A percentile compares a stretch with the other conserved stretches of the same genome.
Evolutionary conservation across 2,113 vertebrate species (phyloP).

Genomic region (Neopipo cinnamomea): DNA sequence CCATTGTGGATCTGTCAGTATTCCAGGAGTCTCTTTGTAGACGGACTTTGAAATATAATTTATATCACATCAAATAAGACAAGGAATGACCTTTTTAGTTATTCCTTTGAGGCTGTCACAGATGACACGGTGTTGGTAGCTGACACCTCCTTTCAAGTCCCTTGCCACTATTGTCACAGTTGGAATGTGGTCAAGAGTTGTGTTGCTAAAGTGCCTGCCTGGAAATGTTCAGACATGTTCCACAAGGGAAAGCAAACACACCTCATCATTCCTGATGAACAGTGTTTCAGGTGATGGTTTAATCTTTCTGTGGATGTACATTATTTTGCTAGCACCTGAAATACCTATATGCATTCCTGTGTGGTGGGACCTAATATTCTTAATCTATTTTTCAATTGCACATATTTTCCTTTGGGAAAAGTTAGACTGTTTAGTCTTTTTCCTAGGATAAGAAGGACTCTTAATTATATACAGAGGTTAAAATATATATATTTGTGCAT

Average conservation of each 20-base stretch:
- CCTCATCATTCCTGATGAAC: not conserved
- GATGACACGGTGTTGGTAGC: not conserved
- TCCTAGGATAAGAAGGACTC: not conserved
- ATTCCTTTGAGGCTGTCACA: constrained; percentile 20
- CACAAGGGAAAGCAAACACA: not conserved
- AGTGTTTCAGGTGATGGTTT: not conserved
- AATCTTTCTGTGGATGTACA: not conserved
- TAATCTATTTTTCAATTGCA: not conserved
- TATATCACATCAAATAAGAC: not conserved
- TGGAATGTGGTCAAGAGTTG: not conserved
- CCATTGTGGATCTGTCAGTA: not conserved
- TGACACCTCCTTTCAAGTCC: constrained; percentile 40
- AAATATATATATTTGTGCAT: not conserved
- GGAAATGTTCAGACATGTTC: not conserved
- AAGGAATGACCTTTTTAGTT: constrained; percentile 33
- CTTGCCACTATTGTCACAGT: not conserved
- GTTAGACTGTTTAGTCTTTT: not conserved
- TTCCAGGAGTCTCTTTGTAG: not conserved
- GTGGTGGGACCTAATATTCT: not conserved
- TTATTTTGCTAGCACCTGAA: not conserved
- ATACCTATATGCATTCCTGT: not conserved
- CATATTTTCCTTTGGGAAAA: not conserved
- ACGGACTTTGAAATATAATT: constrained; percentile 31
- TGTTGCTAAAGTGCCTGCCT: not conserved
- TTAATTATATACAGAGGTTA: not conserved